A percentile compares a stretch with the other conserved stretches of the same genome.
phyloP scores from a whole-genome alignment of 1,140 invertebrate genomes.

The Hermatobates lingyangjiaoensis region DNA sequence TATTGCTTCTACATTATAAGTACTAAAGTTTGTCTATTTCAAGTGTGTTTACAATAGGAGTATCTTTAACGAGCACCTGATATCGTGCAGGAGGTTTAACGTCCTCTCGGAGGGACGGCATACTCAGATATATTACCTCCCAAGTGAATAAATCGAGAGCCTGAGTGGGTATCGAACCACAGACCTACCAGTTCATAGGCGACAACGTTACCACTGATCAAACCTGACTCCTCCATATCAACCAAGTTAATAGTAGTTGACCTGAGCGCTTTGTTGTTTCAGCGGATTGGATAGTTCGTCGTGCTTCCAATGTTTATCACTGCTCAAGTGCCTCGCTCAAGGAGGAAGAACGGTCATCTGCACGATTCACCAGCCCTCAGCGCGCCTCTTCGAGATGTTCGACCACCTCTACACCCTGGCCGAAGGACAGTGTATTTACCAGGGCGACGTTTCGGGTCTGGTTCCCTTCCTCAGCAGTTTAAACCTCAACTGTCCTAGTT shows the following conservation, averaged over 20 bases:
- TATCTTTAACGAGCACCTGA: too few relatives aligned
- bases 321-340: constrained; percentile 60
- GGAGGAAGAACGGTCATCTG: constrained; percentile 81
- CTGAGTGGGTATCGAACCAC: too few relatives aligned
- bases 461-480: constrained; percentile 59
- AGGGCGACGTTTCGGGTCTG: constrained; percentile 47
- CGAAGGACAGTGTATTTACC: constrained; percentile 70
- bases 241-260: too few relatives aligned
- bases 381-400: constrained; percentile 85
- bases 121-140: too few relatives aligned
- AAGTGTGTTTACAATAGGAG: not conserved
- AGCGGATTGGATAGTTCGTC: constrained; percentile 84
- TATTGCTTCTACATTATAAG: too few relatives aligned
- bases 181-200: too few relatives aligned
- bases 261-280: constrained; percentile 25
- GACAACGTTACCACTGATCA: too few relatives aligned
- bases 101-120: too few relatives aligned
- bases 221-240: too few relatives aligned
- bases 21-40: not conserved
- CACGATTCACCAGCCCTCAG: constrained; percentile 90
- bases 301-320: constrained; percentile 63
- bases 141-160: too few relatives aligned
- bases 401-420: constrained; percentile 76
- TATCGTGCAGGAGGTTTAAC: too few relatives aligned
- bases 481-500: constrained; percentile 65